These are phyloP conservation scores for Coccyzus lansbergi DNA, from an alignment of 2,797 vertebrate genomes.

Conservation along the genomic window DNA sequence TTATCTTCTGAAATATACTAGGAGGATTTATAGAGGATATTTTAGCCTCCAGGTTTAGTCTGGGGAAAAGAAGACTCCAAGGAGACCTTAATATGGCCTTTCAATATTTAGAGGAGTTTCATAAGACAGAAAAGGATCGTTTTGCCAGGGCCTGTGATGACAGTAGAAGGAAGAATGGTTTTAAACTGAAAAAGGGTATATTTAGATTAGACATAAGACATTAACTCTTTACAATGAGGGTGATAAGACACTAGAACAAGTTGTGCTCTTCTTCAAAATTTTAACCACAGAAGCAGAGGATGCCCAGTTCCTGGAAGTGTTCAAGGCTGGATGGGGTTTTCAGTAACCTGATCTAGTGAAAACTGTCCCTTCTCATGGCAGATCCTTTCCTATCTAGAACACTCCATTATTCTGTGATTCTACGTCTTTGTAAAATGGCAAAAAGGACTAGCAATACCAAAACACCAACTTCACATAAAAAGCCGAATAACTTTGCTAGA, in stretches of 20 bases:
- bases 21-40: background rate
- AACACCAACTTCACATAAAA: background rate
- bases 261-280: background rate
- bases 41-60: background rate
- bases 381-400: background rate
- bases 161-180: background rate
- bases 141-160: background rate
- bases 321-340: background rate
- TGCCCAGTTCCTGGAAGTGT: background rate
- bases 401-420: no score
- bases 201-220: background rate
- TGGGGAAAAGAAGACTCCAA: background rate
- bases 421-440: background rate
- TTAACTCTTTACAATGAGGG: background rate
- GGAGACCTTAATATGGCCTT: background rate
- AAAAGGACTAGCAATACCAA: background rate
- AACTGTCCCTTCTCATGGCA: background rate
- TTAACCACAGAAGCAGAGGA: background rate
- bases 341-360: background rate
- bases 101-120: background rate
- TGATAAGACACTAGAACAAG: background rate
- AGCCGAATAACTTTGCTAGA: background rate
- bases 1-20: background rate
- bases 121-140: background rate
- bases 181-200: background rate